Conservation (phyloP, 2,113 vertebrate species). For the Macrotus californicus region DNA sequence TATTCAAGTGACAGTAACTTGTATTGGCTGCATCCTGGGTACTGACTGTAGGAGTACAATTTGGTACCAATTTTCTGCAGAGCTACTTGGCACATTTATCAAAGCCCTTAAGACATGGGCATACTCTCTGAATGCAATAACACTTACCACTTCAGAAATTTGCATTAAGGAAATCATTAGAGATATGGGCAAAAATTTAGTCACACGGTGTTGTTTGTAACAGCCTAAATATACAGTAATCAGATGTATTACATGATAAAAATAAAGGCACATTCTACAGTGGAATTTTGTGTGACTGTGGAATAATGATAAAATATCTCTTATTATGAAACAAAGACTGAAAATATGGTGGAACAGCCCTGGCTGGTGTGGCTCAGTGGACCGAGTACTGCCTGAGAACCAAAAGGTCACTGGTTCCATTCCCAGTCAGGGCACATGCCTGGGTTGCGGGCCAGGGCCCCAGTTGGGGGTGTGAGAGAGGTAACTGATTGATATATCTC, state of each 20-base stretch:
- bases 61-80: background rate
- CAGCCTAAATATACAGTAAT: background rate
- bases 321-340: background rate
- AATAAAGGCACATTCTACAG: background rate
- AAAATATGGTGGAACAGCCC: background rate
- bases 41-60: background rate
- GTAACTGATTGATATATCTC: no score
- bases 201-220: background rate
- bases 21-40: background rate
- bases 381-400: no score
- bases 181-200: background rate
- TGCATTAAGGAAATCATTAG: background rate
- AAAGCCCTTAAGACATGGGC: background rate
- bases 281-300: background rate
- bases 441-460: no score
- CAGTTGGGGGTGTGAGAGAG: no score
- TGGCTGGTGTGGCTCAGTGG: no score
- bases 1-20: background rate
- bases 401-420: no score
- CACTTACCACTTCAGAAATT: background rate
- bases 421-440: no score
- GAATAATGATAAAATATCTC: background rate
- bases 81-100: background rate
- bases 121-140: background rate
- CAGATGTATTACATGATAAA: background rate